Evolutionary conservation across 2,797 vertebrate genomes (phyloP), one percentile per base, ranked within the genome.

Genomic region (Melopsittacus undulatus): DNA sequence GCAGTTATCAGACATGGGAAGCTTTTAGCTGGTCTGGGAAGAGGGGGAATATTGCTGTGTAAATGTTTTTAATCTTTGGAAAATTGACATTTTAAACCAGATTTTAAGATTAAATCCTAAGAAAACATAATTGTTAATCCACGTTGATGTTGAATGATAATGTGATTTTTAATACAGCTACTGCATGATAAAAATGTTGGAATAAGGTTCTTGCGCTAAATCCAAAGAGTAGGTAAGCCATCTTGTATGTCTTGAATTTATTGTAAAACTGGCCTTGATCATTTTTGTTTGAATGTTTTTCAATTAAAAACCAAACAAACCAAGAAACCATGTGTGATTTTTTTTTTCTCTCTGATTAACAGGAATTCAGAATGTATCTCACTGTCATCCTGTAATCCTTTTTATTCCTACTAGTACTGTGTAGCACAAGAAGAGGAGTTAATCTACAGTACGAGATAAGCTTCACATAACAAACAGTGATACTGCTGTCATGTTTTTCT

Each of bases 221-320:
- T 61, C 29, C 6, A 8, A 36, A 34, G 19, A 73, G 63, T 83
- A 76, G 80, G 63, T 63, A 76, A 93, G 27, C 77, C 9, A 6
- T 91, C 89, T 77, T 77, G 45, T 69, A 5, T 43, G 51, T 94
- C 88, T 94, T 81, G 79, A 85, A 59, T 61, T 76, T 67, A 86
- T 38, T 96, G 85, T 94, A 79, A 90, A 94, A 82, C 34, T 48
- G 66, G 45, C 91, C 74, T 94, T 92, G 38, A 32, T 94, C 2
- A 46, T 64, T 84, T 90, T 83, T 54, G 26, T 79, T 93, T 84
- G 54, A 69, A 92, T 4, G 9, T 92, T 95, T 97, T 96, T 83
- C 73, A 96, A 91, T 96, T 95, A 97, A 97, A 92, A 45, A n/a
- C 64, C 56, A 45, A 1, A 77, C 85, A 13, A 54, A n/a, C 5